phyloP scores from a whole-genome alignment of 2,113 vertebrate genomes.

The Genyomyrus donnyi region DNA sequence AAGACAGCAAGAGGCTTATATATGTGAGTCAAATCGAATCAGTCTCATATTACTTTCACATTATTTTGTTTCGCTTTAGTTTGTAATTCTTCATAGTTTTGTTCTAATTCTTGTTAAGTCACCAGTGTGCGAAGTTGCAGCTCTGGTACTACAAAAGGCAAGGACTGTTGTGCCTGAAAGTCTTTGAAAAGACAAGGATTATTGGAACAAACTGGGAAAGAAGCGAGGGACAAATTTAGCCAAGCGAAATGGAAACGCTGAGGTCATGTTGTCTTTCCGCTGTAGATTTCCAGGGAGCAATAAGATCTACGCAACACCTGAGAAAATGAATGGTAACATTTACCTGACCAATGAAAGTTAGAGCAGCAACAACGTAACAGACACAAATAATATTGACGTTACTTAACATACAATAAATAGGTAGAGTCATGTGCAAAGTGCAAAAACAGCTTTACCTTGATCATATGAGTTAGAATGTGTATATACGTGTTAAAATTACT shows the following conservation, averaged over 20 bases:
- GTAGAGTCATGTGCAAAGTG: not conserved
- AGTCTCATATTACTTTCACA: not conserved
- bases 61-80: not conserved
- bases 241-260: not conserved
- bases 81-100: not conserved
- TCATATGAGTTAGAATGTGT: not conserved
- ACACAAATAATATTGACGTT: not conserved
- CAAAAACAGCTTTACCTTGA: not conserved
- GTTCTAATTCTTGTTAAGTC: not conserved
- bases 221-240: not conserved
- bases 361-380: not conserved
- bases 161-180: not conserved
- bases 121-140: not conserved
- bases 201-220: not conserved
- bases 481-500: not conserved
- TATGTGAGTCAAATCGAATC: not conserved
- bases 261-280: not conserved
- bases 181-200: not conserved
- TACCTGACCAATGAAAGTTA: not conserved
- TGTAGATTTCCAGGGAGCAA: not conserved
- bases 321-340: not conserved
- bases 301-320: not conserved
- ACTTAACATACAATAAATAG: not conserved
- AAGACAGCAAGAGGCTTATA: not conserved
- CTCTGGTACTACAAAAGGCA: not conserved